Conservation (phyloP, 2,888 invertebrate genomes). For the Cancer borealis region DNA sequence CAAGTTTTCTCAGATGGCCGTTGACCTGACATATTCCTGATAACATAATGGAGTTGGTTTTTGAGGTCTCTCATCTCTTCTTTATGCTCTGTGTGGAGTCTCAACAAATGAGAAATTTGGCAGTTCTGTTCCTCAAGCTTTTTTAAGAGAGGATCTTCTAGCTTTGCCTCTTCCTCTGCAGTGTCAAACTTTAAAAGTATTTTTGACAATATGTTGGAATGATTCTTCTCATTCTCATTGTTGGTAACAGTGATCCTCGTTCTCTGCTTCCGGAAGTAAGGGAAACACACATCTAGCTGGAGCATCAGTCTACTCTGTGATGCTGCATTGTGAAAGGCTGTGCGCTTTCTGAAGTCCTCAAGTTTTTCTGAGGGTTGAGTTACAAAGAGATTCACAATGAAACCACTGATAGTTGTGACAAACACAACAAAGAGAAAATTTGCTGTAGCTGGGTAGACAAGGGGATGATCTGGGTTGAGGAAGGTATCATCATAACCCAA, state of each 20-base stretch:
- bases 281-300: conserved; percentile 68
- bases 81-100: conserved; percentile 45
- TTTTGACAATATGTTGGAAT: conserved; percentile 28
- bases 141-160: not conserved
- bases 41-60: conserved; percentile 48
- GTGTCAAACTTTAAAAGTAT: conserved; percentile 59
- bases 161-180: conserved; percentile 46
- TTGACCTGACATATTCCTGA: conserved; percentile 41
- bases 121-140: conserved; percentile 49
- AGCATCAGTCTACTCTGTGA: conserved; percentile 61
- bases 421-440: conserved; percentile 74
- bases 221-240: not conserved
- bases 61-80: conserved; percentile 63
- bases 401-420: conserved; percentile 70
- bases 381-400: conserved; percentile 72
- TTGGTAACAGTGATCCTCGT: not conserved
- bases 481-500: conserved; percentile 76
- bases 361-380: conserved; percentile 71
- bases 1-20: not conserved
- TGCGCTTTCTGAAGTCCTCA: conserved; percentile 63
- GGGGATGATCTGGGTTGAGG: conserved; percentile 49
- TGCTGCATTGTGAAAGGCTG: conserved; percentile 63
- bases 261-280: conserved; percentile 55
- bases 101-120: conserved; percentile 41
- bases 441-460: conserved; percentile 66